A percentile compares a stretch with the other conserved stretches of the same genome.
Conservation (phyloP, 92 coral and sea anemone genomes). For the Epizoanthus scotinus region DNA sequence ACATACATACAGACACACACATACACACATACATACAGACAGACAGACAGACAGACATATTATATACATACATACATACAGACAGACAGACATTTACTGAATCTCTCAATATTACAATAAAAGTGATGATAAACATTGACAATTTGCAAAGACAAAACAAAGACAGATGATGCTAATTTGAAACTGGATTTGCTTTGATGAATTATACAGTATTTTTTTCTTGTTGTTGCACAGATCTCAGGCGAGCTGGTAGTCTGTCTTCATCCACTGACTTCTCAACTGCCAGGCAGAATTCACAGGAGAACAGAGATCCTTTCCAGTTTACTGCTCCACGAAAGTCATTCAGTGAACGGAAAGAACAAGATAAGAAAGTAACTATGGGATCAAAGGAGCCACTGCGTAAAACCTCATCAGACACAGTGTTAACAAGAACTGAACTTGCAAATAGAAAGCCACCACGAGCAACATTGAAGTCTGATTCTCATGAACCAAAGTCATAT, state of each 20-base stretch:
- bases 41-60: too few relatives aligned
- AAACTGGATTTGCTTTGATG: too few relatives aligned
- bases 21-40: too few relatives aligned
- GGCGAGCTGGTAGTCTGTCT: background rate
- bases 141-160: too few relatives aligned
- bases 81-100: too few relatives aligned
- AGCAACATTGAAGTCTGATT: constrained; percentile 15
- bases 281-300: constrained; percentile 5
- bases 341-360: background rate
- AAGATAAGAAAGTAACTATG: background rate
- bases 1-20: too few relatives aligned
- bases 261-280: background rate
- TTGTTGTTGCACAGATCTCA: constrained; percentile 9
- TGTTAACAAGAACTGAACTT: constrained; percentile 13
- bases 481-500: background rate
- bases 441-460: background rate
- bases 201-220: background rate
- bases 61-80: too few relatives aligned
- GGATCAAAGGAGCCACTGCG: constrained; percentile 32
- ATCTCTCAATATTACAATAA: too few relatives aligned
- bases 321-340: constrained; percentile 14
- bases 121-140: too few relatives aligned
- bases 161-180: too few relatives aligned
- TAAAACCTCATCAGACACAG: constrained; percentile 22
- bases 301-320: constrained; percentile 40